Base-by-base conservation (phyloP, 2,113 vertebrate species). In the Glaucidium brasilianum region DNA sequence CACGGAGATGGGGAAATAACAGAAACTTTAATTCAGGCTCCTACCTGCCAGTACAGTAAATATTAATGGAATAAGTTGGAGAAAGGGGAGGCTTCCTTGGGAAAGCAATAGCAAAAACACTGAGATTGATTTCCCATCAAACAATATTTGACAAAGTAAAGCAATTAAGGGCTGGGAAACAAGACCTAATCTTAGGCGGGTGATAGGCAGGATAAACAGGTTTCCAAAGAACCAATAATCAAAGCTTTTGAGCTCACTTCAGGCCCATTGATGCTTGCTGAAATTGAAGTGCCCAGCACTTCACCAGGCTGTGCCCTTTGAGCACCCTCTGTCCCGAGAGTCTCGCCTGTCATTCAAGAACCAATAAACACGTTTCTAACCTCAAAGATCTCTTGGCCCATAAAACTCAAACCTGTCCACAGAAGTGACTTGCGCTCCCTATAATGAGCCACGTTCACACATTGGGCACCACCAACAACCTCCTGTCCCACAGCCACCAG, bases 71-170 rank as follows among this genome's bases (percentile, higher is more conserved):
- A 30, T 80, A 69, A 80, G 53, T 3, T 86, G 73, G 69, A 94
- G 76, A 87, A 94, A 53, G 64, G 27, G 41, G 37, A 88, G 82
- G 78, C 58, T 66, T 96, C 81, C 45, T 62, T 58, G n/a, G 79
- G 79, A 95, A 85, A 91, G 86, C 49, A 94, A 75, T 17, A 86
- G 83, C 47, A 64, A 92, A 94, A 87, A 2, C 56, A 77, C 32
- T 2, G 26, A 87, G 77, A 94, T 92, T 94, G 96, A 96, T 97
- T 93, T 91, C 80, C 88, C 76, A 85, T 92, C 92, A 85, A 96
- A 92, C 4, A 74, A 37, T 63, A n/a, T 84, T 81, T 89, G 69
- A 85, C 80, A 81, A 91, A 88, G 49, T 37, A 93, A 94, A 95
- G 88, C 56, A 92, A 81, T 78, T 81, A 77, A 84, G 39, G 52